phyloP scores from a whole-genome alignment of 1,140 invertebrate genomes.

The Holcopasites calliopsidis region DNA sequence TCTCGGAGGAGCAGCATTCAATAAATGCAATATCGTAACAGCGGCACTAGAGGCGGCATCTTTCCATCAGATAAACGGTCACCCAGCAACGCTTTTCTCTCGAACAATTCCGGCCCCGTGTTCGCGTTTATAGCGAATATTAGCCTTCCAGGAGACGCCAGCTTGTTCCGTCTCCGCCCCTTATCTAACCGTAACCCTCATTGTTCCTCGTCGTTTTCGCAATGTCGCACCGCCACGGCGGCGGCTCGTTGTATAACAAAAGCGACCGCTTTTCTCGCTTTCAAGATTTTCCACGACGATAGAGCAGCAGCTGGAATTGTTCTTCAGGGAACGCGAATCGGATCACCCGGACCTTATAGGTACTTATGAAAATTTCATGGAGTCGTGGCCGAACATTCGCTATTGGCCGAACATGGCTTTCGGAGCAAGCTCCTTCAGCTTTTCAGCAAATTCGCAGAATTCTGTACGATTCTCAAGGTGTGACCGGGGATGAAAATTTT shows the following conservation, averaged over 20 bases:
- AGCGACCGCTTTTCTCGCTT: not conserved
- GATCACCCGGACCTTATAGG: not conserved
- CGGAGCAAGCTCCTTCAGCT: too few species aligned
- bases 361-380: not conserved
- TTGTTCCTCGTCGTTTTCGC: conserved; percentile 50
- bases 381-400: too few species aligned
- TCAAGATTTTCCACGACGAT: not conserved
- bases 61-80: conserved; percentile 73
- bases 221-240: conserved; percentile 37
- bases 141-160: conserved; percentile 45
- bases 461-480: too few species aligned
- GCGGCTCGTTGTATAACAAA: conserved; percentile 19
- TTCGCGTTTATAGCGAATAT: conserved; percentile 25
- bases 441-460: too few species aligned
- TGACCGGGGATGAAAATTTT: too few species aligned
- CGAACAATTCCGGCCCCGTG: not conserved
- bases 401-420: too few species aligned
- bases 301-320: not conserved
- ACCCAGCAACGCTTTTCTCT: conserved; percentile 69
- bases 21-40: too few species aligned
- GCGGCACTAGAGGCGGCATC: conserved; percentile 63
- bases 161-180: conserved; percentile 22
- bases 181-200: conserved; percentile 58
- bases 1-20: too few species aligned
- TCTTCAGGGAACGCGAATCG: not conserved